phyloP scores from a whole-genome alignment of 2,797 vertebrate species.

The Poecilia picta region DNA sequence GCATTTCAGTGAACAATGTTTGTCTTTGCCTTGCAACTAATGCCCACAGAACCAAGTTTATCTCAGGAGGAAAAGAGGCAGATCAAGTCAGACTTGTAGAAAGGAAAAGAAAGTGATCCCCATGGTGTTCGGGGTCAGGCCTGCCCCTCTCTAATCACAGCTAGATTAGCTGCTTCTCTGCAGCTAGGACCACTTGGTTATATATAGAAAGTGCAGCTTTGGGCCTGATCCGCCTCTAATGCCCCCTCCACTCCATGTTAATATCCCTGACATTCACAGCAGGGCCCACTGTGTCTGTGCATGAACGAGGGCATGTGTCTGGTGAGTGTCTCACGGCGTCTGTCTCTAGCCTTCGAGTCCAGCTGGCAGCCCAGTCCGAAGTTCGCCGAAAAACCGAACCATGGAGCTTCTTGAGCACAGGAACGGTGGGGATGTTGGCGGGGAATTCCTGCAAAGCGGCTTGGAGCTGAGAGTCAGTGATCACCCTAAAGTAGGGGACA shows the following conservation, averaged over 20 bases:
- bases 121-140: slow-evolving; percentile 48
- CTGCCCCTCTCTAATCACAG: slow-evolving; percentile 66
- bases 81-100: slow-evolving; percentile 25
- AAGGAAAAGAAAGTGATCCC: slow-evolving; percentile 57
- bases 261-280: slow-evolving; percentile 70
- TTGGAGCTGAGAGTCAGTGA: slow-evolving; percentile 37
- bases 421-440: slow-evolving; percentile 39
- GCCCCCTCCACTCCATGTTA: slow-evolving; percentile 73
- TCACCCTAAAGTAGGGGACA: neutral
- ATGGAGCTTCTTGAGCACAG: slow-evolving; percentile 73
- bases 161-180: slow-evolving; percentile 77
- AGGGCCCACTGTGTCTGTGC: slow-evolving; percentile 49
- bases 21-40: slow-evolving; percentile 13
- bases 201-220: slow-evolving; percentile 74
- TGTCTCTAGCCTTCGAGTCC: slow-evolving; percentile 49
- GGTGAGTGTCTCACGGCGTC: slow-evolving; percentile 48
- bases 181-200: slow-evolving; percentile 63
- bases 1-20: slow-evolving; percentile 4
- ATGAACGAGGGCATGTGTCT: slow-evolving; percentile 54
- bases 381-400: slow-evolving; percentile 27
- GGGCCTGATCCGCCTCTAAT: slow-evolving; percentile 75
- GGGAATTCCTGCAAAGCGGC: slow-evolving; percentile 32
- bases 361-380: slow-evolving; percentile 47
- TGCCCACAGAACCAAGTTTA: slow-evolving; percentile 4
- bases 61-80: slow-evolving; percentile 16